Evolutionary conservation across 2,797 vertebrate genomes (phyloP), one percentile per base, ranked within the genome.

Genomic region (Sciurus vulgaris): DNA sequence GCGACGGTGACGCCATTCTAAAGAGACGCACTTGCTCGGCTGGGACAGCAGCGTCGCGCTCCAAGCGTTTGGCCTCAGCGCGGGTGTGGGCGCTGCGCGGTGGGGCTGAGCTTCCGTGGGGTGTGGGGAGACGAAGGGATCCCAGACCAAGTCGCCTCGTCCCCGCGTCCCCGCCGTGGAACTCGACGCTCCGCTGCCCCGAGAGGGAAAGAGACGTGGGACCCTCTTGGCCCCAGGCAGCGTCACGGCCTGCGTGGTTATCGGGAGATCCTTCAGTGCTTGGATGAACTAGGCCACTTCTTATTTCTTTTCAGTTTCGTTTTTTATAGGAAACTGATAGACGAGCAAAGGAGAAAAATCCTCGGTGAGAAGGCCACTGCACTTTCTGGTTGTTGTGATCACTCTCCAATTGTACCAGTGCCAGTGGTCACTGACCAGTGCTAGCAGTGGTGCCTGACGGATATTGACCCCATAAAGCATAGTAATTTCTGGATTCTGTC

Each of bases 301-400:
- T 44, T 88, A 81, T 35, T 86, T 35, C 14, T 73, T 78, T 86
- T 92, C 63, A 72, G 15, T 76, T 94, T 92, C 73, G 28, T 56
- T 18, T 38, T 17, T 83, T 69, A 67, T 38, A 24, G 13, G 70
- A 83, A n/a, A n/a, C n/a, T 33, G 54, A 56, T 20, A 67, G 38
- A 89, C 2, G 67, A 70, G 61, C 5, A 85, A 88, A 81, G n/a
- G 26, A 86, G 74, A 54, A 93, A 89, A 49, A 18, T 20, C 49
- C 49, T 14, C 13, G 49, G 49, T 14, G 49, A 49, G 49, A 49
- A 56, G 67, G 47, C 18, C 33, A 35, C 38, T 2, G 2, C 69
- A 20, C 38, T 22, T 15, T 69, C 44, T 83, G 56, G 22, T 59
- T 84, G 22, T 59, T 84, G 41, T 17, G 12, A 79, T 87, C 49